Evolutionary conservation across 2,113 vertebrate genomes (phyloP), one percentile per base, ranked within the genome.

Genomic region (Pomatorhinus ruficollis): DNA sequence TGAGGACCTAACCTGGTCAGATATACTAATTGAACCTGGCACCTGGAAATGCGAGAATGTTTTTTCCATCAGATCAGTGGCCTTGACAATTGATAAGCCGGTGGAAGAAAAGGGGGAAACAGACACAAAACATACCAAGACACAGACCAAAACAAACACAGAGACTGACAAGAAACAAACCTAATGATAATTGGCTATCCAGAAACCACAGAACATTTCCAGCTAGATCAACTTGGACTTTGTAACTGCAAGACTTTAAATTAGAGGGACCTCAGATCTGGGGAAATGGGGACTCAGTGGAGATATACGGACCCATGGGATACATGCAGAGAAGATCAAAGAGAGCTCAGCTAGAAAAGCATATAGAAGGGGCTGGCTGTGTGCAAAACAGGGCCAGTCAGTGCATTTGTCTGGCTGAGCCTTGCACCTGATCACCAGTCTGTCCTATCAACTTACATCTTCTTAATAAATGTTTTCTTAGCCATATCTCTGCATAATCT

Each of bases 21-120:
- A 40, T 19, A 33, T 14, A n/a, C 3, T 56, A 61, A 63, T 11
- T 63, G 20, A 47, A 39, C 39, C 39, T 39, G 39, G 8, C 6
- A 70, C 1, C 0, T 47, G 20, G 49, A 12, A 47, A 9, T 28
- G 2, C 42, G 8, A 47, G 15, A 42, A 52, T 23, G 8, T 44
- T 76, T 66, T 63, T 68, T 80, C 47, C 7, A 39, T 76, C 12
- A 28, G 33, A 53, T 44, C 27, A 65, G 4, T 44, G 33, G 14
- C 44, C 33, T 59, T 20, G 37, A 52, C 10, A 70, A 45, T 25
- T 31, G 7, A 30, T 61, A 59, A 39, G 39, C 9, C 15, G 61
- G 52, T 39, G 27, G 23, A 60, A 22, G 42, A 83, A 85, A 74
- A 12, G 4, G 17, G 5, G 24, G 35, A 90, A 37, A n/a, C 6